Evolutionary conservation across 2,797 vertebrate species (phyloP), one percentile per base, ranked within the genome.

Genomic region (Sebastes dallii): DNA sequence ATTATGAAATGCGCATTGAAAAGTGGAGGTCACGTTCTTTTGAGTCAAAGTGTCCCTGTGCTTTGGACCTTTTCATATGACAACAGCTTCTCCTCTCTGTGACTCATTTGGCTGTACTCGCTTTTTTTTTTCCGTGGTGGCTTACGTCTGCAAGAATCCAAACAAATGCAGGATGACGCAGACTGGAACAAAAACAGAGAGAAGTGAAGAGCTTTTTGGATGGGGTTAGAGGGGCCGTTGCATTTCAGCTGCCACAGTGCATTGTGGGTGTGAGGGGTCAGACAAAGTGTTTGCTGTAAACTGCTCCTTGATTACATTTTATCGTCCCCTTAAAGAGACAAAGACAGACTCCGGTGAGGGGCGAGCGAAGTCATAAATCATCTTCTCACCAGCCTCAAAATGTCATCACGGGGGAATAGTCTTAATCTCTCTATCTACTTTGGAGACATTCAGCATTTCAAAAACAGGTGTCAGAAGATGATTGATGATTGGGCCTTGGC

Each of bases 311-410:
- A 91, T 94, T 85, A 87, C 78, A 79, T 74, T 86, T 89, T 89
- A 88, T 91, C 79, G 78, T 79, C 75, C 76, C 64, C 75, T 78
- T 72, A 81, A 85, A 77, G 81, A 88, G 77, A 82, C 79, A 83
- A 81, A 84, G 84, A 85, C 72, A 74, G 72, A 88, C 82, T 87
- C 84, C 18, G 58, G 86, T 68, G 77, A 86, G 89, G 81, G 89
- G 75, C 72, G 42, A 74, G 86, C 83, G 39, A 52, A 84, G 39
- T 66, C 88, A 85, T 96, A 86, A 93, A 85, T 95, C 86, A 87
- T 89, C 72, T 80, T 85, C 91, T 82, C 86, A 39, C 87, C 89
- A 85, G 66, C 79, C 88, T 87, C 74, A 89, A 91, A 92, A 91
- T 88, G 89, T 85, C 89, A 87, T 72, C 78, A 71, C 27, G 30